phyloP scores from a whole-genome alignment of 2,888 invertebrate species.

The Oscheius sp. region DNA sequence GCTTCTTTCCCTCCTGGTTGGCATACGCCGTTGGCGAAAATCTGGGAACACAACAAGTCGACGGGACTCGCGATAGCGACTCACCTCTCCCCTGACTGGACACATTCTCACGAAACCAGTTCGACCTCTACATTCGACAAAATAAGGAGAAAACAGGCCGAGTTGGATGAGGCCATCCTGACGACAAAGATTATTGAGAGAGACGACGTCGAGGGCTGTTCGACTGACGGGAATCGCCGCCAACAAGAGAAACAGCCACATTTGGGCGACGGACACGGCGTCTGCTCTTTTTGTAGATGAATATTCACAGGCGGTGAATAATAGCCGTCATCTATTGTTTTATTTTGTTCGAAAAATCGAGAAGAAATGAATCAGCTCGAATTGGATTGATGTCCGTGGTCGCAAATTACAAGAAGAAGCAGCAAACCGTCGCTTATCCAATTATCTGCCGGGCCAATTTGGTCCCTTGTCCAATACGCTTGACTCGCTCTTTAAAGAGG shows the following conservation, averaged over 20 bases:
- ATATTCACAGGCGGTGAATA: too few species aligned
- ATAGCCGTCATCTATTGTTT: too few species aligned
- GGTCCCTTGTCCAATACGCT: background rate
- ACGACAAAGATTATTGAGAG: constrained; percentile 4
- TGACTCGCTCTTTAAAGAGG: constrained; percentile 6
- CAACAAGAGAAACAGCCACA: too few species aligned
- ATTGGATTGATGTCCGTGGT: background rate
- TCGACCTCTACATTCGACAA: constrained; percentile 7
- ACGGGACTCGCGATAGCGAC: too few species aligned
- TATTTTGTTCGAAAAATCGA: too few species aligned
- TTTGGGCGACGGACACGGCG: too few species aligned
- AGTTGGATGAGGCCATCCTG: background rate
- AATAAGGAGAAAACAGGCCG: constrained; percentile 4
- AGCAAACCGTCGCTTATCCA: constrained; percentile 27
- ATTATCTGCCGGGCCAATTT: constrained; percentile 14
- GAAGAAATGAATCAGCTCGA: too few species aligned
- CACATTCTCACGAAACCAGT: constrained; percentile 1
- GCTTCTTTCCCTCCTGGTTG: constrained; percentile 6
- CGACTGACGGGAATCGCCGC: too few species aligned
- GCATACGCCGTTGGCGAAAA: constrained; percentile 9
- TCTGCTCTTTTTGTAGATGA: too few species aligned
- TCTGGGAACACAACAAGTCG: too few species aligned
- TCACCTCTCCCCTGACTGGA: constrained; percentile 19
- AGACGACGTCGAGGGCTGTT: background rate
- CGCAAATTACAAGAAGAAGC: constrained; percentile 1